Evolutionary conservation across 2,113 vertebrate genomes (phyloP), one percentile per base, ranked within the genome.

Genomic region (Nansenia antarctica): DNA sequence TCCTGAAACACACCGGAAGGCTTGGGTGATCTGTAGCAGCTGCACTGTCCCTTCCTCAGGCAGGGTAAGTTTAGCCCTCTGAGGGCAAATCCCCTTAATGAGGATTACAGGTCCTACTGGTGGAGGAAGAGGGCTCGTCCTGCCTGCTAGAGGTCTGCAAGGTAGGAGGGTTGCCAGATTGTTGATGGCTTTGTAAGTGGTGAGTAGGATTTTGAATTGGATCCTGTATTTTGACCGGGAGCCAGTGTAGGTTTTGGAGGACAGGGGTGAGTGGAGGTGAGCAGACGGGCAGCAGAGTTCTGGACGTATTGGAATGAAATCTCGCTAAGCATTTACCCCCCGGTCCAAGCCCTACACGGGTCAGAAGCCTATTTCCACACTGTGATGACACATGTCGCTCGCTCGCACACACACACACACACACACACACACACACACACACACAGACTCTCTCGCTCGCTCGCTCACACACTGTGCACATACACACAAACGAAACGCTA

Each of bases 21-120:
- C 45, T n/a, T 49, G n/a, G n/a, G n/a, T 49, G n/a, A 22, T 6
- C 45, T 22, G 12, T 18, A 18, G n/a, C n/a, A 47, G 45, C 18
- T 12, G 12, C 3, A 42, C 54, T 39, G 58, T 67, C 60, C 14
- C 18, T 67, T 58, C 35, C 62, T 24, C 35, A 70, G 55, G 54
- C 15, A 74, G 34, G 67, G 60, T 68, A 65, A 78, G 82, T n/a
- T n/a, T n/a, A n/a, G 86, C 85, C 85, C 77, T 86, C 82, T 74
- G 72, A 73, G 8, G 55, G 77, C 63, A 87, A 88, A 89, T 88
- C 87, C 77, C 35, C 80, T 79, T 87, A 77, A 83, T 83, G 78
- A 70, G 84, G 82, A 89, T 90, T 87, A 87, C 37, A 75, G 80
- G 79, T 79, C 82, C 62, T 73, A 27, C 53, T 63, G 67, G 73